Percentiles rank a stretch among this genome's conserved stretches.
phyloP scores from a whole-genome alignment of 2,797 vertebrate species.

The Danio aesculapii region DNA sequence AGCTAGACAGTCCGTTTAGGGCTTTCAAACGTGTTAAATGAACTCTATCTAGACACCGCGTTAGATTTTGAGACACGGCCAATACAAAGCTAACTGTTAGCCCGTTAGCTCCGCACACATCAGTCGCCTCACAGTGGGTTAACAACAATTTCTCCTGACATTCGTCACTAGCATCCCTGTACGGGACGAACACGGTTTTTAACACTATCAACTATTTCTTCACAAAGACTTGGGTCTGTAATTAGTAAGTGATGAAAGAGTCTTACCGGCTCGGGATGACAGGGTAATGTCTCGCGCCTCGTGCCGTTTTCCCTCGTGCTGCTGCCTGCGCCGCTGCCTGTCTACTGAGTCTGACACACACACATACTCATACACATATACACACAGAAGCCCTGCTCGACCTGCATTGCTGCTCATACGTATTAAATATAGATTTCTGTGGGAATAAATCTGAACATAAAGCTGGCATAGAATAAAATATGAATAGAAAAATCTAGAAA shows the following conservation, averaged over 20 bases:
- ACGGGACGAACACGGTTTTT: background rate
- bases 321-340: slow-evolving; percentile 14
- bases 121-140: background rate
- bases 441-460: background rate
- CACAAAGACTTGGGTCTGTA: background rate
- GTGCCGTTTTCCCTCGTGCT: slow-evolving; percentile 24
- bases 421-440: background rate
- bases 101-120: slow-evolving; percentile 35
- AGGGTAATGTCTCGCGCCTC: slow-evolving; percentile 35
- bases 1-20: background rate
- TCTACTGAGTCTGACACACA: background rate
- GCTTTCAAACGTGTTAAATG: background rate
- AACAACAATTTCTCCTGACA: background rate
- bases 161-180: background rate
- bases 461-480: background rate
- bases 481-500: no score
- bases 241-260: background rate
- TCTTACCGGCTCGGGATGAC: slow-evolving; percentile 44
- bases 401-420: background rate
- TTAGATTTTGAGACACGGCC: slow-evolving; percentile 18
- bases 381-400: background rate
- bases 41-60: background rate
- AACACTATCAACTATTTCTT: background rate
- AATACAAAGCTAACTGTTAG: slow-evolving; percentile 30
- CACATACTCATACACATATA: background rate